A percentile compares a stretch with the other conserved stretches of the same genome.
Evolutionary conservation across 2,113 vertebrate species (phyloP).

Genomic region (Empidonax alnorum): DNA sequence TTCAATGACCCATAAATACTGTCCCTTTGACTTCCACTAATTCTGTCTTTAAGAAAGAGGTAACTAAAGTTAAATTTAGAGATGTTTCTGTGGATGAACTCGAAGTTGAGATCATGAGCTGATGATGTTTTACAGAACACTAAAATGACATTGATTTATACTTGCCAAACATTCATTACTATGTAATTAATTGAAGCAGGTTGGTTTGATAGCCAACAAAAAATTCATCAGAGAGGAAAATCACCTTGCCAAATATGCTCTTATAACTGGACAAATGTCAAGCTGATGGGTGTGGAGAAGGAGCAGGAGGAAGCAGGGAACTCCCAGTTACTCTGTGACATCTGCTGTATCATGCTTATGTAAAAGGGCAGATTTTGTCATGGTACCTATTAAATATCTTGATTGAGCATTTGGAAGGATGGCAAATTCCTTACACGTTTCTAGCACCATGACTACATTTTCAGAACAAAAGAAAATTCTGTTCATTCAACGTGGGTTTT

Average conservation of each 20-base stretch:
- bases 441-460: not conserved
- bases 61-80: not conserved
- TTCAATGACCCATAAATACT: not conserved
- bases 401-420: not conserved
- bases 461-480: not conserved
- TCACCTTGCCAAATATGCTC: conserved; percentile 38
- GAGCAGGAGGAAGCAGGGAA: conserved; percentile 14
- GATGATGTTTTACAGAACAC: conserved; percentile 16
- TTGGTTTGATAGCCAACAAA: not conserved
- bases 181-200: conserved; percentile 4
- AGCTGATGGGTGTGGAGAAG: conserved; percentile 23
- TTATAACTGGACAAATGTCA: conserved; percentile 16
- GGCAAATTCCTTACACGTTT: not conserved
- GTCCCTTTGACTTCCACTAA: not conserved
- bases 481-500: not conserved
- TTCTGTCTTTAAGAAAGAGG: not conserved
- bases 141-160: not conserved
- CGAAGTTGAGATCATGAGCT: not conserved
- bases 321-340: not conserved
- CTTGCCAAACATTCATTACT: not conserved
- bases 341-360: not conserved
- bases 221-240: conserved; percentile 47
- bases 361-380: not conserved
- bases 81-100: not conserved
- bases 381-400: not conserved